Evolutionary conservation across 2,113 vertebrate species (phyloP), one percentile per base, ranked within the genome.

Genomic region (Apeltes quadracus): DNA sequence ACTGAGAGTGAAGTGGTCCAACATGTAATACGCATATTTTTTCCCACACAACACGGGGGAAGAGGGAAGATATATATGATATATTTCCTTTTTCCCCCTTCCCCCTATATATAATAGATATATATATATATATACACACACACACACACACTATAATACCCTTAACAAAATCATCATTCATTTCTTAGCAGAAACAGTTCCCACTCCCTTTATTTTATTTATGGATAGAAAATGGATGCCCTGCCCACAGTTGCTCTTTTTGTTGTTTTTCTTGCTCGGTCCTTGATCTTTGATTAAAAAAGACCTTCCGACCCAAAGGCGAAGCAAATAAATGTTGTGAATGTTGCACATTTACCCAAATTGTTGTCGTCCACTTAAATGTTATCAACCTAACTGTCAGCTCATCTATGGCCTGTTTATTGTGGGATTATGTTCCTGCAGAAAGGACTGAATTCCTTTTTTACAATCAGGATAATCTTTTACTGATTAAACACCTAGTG

Each of bases 401-500:
- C 20, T 12, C 32, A 58, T 14, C 32, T 13, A 29, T 12, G 7
- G 32, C 54, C 32, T 62, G 50, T 43, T 51, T 57, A 36, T 61
- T 5, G 20, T 36, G 22, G 2, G 18, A 38, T 44, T 6, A 39
- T 61, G 38, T 55, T 50, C 15, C 56, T n/a, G 3, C 61, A 83
- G 36, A 67, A 66, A 29, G 51, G 38, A 58, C 16, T 20, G n/a
- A 74, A 66, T 51, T 51, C 22, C 29, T 32, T 29, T 14, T 3
- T 18, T 4, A 12, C 20, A 0, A 13, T 44, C 25, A 4, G 15
- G 2, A 20, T 23, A 56, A 66, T 44, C 1, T 4, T 36, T 22
- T 32, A 29, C 13, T 13, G 23, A 56, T 64, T 56, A 56, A 39
- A 65, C 75, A 44, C 16, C 22, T 34, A 62, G 4, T 55, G 18